These are phyloP conservation scores for Ochropleura leucogaster DNA, from an alignment of 2,888 invertebrate genomes.

Conservation along the genomic window DNA sequence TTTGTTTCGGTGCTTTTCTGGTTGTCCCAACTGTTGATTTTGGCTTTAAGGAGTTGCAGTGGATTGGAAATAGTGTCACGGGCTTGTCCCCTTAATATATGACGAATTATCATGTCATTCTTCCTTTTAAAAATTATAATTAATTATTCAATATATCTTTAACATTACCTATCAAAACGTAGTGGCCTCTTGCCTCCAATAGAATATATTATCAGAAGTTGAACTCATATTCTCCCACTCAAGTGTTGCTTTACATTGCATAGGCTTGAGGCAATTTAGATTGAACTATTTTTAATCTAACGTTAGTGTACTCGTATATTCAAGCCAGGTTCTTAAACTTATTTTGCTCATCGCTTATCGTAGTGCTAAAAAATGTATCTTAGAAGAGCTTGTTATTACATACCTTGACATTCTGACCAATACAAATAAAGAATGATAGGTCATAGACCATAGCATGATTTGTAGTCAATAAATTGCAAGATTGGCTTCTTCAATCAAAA, in stretches of 20 bases:
- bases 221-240: background rate
- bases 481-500: background rate
- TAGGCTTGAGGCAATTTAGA: background rate
- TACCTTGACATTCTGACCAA: background rate
- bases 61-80: too few relatives aligned
- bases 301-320: background rate
- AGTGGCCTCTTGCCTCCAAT: background rate
- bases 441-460: too few relatives aligned
- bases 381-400: background rate
- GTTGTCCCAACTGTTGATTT: too few relatives aligned
- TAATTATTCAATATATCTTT: background rate
- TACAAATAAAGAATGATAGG: background rate
- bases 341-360: background rate
- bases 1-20: too few relatives aligned
- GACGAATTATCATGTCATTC: background rate
- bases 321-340: background rate
- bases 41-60: too few relatives aligned
- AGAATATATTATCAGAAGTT: background rate
- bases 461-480: background rate
- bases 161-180: background rate
- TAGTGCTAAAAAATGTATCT: background rate
- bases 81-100: background rate
- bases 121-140: slow-evolving; percentile 1
- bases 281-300: background rate
- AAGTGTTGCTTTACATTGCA: background rate